phyloP scores from a whole-genome alignment of 1,140 invertebrate species.

The Mesaphorura yosii region DNA sequence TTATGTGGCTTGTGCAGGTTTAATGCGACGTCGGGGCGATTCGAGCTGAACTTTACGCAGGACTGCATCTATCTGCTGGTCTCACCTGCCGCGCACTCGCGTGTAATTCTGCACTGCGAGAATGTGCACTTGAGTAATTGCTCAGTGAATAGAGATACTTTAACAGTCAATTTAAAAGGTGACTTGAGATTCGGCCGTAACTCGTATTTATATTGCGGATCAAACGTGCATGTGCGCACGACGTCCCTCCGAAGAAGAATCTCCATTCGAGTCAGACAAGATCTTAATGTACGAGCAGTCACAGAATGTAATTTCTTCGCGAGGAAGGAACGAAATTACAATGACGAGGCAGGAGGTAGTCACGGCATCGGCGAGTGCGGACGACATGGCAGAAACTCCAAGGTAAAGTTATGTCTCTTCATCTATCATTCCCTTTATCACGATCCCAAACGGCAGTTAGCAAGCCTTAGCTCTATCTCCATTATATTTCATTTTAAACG shows the following conservation, averaged over 20 bases:
- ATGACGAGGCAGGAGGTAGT: neutral
- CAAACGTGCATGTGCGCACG: slow-evolving; percentile 9
- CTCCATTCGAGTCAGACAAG: slow-evolving; percentile 16
- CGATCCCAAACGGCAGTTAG: too few species aligned
- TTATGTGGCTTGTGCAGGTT: slow-evolving; percentile 17
- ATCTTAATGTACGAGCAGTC: neutral
- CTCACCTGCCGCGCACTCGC: slow-evolving; percentile 14
- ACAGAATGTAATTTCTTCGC: slow-evolving; percentile 15
- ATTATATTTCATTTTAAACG: too few species aligned
- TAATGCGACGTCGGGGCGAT: slow-evolving; percentile 18
- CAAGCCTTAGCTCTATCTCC: too few species aligned
- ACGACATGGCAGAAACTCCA: slow-evolving; percentile 16
- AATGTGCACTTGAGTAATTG: slow-evolving; percentile 22
- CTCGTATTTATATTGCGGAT: slow-evolving; percentile 28
- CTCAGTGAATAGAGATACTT: slow-evolving; percentile 13
- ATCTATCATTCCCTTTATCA: too few species aligned
- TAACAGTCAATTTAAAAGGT: slow-evolving; percentile 24
- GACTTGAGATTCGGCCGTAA: slow-evolving; percentile 26
- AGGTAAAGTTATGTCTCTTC: too few species aligned
- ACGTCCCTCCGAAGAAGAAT: slow-evolving; percentile 17
- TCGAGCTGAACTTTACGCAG: slow-evolving; percentile 22
- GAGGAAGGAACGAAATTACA: slow-evolving; percentile 14
- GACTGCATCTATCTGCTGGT: slow-evolving; percentile 22
- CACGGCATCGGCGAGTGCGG: slow-evolving; percentile 10
- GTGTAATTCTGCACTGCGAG: slow-evolving; percentile 21